A percentile compares a stretch with the other conserved stretches of the same genome.
Evolutionary conservation across 2,888 invertebrate genomes (phyloP).

Genomic region (Aleiodes testaceus): DNA sequence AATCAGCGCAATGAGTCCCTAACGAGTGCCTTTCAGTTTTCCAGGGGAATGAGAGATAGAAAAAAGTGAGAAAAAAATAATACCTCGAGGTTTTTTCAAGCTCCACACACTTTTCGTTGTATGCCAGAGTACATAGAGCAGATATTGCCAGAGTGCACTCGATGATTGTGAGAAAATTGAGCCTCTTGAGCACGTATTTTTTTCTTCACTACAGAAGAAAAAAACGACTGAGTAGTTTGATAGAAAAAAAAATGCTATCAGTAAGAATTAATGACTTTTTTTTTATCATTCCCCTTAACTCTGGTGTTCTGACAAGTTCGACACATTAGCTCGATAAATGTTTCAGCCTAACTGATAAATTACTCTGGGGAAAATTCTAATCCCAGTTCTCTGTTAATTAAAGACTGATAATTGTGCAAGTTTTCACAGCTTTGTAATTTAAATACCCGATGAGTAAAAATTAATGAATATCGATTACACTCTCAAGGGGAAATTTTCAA

Average conservation of each 20-base stretch:
- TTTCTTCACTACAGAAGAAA: neutral
- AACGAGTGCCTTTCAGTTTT: too few relatives aligned
- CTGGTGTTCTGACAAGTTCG: conserved; percentile 11
- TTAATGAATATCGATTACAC: conserved; percentile 4
- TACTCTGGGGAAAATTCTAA: neutral
- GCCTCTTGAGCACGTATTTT: conserved; percentile 17
- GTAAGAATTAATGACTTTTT: neutral
- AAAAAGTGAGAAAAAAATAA: too few relatives aligned
- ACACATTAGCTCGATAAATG: conserved; percentile 11
- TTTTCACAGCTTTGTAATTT: conserved; percentile 27
- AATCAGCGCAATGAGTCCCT: too few relatives aligned
- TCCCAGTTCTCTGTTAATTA: conserved; percentile 1
- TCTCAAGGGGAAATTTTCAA: neutral
- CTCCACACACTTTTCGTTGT: neutral
- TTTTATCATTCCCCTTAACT: neutral
- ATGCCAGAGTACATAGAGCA: neutral
- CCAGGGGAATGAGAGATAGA: too few relatives aligned
- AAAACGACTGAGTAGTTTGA: neutral
- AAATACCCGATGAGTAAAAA: conserved; percentile 13
- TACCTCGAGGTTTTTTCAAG: neutral
- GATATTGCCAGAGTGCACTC: conserved; percentile 9
- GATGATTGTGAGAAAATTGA: conserved; percentile 23
- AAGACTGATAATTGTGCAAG: conserved; percentile 18
- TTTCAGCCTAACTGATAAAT: conserved; percentile 17
- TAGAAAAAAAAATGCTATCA: conserved; percentile 9